Base-by-base conservation (phyloP, 2,113 vertebrate genomes). In the Protomyctophum bolini region DNA sequence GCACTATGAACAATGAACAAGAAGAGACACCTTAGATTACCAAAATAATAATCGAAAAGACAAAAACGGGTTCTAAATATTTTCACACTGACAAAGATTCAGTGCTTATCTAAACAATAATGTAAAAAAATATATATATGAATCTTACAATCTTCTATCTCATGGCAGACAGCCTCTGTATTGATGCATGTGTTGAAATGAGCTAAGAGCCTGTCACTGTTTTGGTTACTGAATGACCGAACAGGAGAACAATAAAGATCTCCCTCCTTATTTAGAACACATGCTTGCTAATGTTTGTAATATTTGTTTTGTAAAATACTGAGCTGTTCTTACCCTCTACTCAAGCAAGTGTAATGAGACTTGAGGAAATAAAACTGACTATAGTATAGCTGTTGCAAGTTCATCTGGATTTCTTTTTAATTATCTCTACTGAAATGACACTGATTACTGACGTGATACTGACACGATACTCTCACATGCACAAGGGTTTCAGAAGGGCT, bases 301-400 rank as follows among this genome's bases (percentile, higher is more conserved):
- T 29, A 74, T 66, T 76, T 45, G 4, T 79, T 86, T 87, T 87
- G 77, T 86, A 77, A 70, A 77, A 87, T 62, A 76, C 68, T 50
- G 65, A 74, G 58, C 76, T 74, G 57, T 82, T 73, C 46, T 72
- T 62, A 70, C 82, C 78, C 79, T 80, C 75, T 81, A 54, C 83
- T 70, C 50, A 72, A 86, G 77, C 82, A 82, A 88, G 59, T 81
- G 65, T 88, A 82, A 72, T 79, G 79, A 86, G 86, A 69, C 47
- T 75, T 4, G 28, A 66, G 48, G 69, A 73, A 84, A 75, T 62
- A 4, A 65, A 83, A 21, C 10, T 73, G 68, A 76, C 48, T 48
- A n/a, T 7, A n/a, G 14, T 7, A 6, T 47, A 41, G 1, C 33
- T 41, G 33, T 41, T 41, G 33, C 5, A 41, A 41, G 33, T 41